phyloP scores from a whole-genome alignment of 2,797 vertebrate genomes.

The Sarcoramphus papa region DNA sequence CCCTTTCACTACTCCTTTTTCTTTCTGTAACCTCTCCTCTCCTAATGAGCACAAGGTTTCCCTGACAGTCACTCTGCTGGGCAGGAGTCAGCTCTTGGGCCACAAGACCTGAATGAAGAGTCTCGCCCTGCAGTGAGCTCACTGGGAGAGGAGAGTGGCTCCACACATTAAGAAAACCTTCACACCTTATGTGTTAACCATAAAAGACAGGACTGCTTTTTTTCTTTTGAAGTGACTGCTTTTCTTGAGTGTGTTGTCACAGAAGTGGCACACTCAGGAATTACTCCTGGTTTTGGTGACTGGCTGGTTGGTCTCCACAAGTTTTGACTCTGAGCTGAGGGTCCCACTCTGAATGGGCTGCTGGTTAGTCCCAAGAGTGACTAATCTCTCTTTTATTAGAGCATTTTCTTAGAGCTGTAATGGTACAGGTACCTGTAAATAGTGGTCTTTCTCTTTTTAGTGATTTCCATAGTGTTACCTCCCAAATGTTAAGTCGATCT shows the following conservation, averaged over 20 bases:
- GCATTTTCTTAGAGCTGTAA: not conserved
- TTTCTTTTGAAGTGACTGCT: not conserved
- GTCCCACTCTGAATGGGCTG: not conserved
- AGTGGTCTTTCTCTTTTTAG: not conserved
- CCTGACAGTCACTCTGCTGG: not conserved
- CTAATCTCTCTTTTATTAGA: not conserved
- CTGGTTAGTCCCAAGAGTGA: rapidly evolving
- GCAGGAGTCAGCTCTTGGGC: not conserved
- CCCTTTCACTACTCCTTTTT: not conserved
- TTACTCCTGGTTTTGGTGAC: not conserved
- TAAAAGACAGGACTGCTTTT: not conserved
- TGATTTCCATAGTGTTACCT: not conserved
- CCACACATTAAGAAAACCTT: not conserved
- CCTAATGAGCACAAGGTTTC: not conserved
- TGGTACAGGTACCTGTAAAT: not conserved
- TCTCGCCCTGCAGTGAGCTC: not conserved
- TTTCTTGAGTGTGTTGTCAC: no score
- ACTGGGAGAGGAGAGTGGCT: not conserved
- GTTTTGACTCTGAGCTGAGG: not conserved
- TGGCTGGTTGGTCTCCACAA: not conserved
- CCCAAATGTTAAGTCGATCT: not conserved
- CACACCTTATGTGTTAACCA: not conserved
- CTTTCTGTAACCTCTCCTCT: not conserved
- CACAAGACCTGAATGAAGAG: not conserved
- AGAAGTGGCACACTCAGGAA: not conserved